phyloP scores from a whole-genome alignment of 2,888 invertebrate genomes.

The Polydrusus tereticollis region DNA sequence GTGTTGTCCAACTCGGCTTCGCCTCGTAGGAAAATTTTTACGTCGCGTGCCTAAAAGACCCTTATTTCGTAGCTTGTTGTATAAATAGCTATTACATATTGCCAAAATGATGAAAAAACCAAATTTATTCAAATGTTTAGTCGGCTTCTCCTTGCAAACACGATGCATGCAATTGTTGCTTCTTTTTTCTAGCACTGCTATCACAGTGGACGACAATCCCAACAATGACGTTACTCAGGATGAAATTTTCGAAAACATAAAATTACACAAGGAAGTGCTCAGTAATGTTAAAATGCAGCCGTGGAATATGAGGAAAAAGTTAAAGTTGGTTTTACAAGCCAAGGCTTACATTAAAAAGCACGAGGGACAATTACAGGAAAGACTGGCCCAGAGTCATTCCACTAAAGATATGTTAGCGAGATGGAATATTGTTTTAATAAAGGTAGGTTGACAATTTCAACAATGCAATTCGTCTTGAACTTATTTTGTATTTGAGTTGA shows the following conservation, averaged over 20 bases:
- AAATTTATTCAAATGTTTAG: too few species aligned
- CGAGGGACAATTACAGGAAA: conserved; percentile 90
- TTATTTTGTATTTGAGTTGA: background rate
- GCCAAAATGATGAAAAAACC: too few species aligned
- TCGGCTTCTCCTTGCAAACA: too few species aligned
- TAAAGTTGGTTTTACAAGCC: conserved; percentile 86
- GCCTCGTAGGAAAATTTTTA: too few species aligned
- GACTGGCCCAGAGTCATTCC: conserved; percentile 89
- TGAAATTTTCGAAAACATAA: conserved; percentile 91
- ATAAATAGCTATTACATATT: too few species aligned
- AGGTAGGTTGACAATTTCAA: conserved; percentile 72
- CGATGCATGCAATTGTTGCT: too few species aligned
- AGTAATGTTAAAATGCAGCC: conserved; percentile 89
- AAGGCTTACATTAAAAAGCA: conserved; percentile 90
- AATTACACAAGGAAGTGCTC: conserved; percentile 91
- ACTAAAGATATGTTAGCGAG: conserved; percentile 88
- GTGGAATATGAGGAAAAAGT: conserved; percentile 84
- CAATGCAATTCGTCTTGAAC: too few species aligned
- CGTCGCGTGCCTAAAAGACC: too few species aligned
- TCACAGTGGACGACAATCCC: conserved; percentile 80
- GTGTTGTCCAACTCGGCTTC: too few species aligned
- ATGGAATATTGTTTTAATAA: conserved; percentile 83
- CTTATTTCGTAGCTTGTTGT: too few species aligned
- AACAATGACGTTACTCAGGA: conserved; percentile 80
- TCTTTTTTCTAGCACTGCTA: conserved; percentile 75